Percentiles rank a stretch among this genome's conserved stretches.
These are phyloP conservation scores for Scomberomorus guttatus DNA, from an alignment of 2,797 vertebrate genomes.

Conservation along the genomic window DNA sequence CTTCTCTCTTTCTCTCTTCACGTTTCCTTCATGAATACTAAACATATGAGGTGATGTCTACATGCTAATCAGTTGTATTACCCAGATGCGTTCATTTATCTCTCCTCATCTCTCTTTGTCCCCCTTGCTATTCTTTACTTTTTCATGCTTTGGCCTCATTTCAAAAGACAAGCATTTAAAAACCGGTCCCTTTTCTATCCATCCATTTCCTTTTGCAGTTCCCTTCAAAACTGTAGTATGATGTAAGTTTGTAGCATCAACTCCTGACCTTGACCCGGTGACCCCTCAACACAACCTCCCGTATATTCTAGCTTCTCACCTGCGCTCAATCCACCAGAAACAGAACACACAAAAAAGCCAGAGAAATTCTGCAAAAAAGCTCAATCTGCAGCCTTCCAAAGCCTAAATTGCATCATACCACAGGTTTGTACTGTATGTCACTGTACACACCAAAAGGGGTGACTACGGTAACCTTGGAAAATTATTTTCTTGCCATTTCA, in stretches of 20 bases:
- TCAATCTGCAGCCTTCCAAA: neutral
- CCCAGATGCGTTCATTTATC: slow-evolving; percentile 17
- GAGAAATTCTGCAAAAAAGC: neutral
- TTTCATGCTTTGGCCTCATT: neutral
- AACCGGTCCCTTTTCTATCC: neutral
- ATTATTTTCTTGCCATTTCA: neutral
- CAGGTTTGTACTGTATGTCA: neutral
- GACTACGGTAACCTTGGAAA: neutral
- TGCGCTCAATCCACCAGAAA: slow-evolving; percentile 8
- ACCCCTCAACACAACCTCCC: slow-evolving; percentile 14
- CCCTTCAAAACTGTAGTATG: slow-evolving; percentile 4
- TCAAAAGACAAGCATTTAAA: neutral
- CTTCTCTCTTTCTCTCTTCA: neutral
- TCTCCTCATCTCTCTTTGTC: neutral
- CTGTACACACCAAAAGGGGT: too few relatives aligned
- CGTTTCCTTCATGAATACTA: neutral
- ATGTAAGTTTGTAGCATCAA: slow-evolving; percentile 28
- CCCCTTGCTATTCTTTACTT: neutral
- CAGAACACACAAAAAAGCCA: neutral
- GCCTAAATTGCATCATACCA: neutral
- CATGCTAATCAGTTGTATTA: slow-evolving; percentile 21
- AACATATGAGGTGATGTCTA: slow-evolving; percentile 46
- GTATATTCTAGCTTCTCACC: slow-evolving; percentile 23
- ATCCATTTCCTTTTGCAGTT: neutral
- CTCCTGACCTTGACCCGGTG: neutral